Percentiles rank a stretch among this genome's conserved stretches.
These are phyloP conservation scores for Cricetomys ansorgei DNA, from an alignment of 2,113 vertebrate species.

Conservation along the genomic window DNA sequence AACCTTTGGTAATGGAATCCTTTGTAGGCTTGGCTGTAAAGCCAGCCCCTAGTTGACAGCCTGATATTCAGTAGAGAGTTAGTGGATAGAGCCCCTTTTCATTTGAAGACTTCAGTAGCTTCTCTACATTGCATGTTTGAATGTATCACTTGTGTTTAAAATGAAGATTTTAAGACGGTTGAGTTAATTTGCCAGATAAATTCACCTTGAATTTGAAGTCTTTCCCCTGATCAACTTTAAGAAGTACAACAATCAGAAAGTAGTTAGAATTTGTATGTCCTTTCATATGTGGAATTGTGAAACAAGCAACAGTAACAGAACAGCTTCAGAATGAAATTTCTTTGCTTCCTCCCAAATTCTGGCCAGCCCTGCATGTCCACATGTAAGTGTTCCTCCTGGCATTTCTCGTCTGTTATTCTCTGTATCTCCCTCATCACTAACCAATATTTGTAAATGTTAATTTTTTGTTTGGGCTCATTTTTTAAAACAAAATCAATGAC, in stretches of 20 bases:
- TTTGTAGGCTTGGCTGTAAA: neutral
- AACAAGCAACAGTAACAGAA: neutral
- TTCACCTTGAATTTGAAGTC: constrained; percentile 6
- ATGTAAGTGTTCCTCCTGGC: neutral
- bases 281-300: neutral
- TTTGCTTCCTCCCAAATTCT: neutral
- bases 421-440: neutral
- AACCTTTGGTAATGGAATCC: neutral
- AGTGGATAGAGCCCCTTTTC: neutral
- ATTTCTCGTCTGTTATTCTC: neutral
- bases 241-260: neutral
- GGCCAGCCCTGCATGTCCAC: neutral
- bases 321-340: neutral
- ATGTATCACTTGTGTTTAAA: neutral
- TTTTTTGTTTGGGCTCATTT: constrained; percentile 15
- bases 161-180: neutral
- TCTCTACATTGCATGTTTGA: neutral
- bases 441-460: neutral
- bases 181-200: neutral
- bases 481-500: neutral
- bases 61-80: neutral
- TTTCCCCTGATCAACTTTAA: neutral
- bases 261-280: neutral
- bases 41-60: neutral
- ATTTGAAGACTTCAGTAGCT: neutral